Conservation (phyloP, 2,888 invertebrate species). For the Spodoptera littoralis region DNA sequence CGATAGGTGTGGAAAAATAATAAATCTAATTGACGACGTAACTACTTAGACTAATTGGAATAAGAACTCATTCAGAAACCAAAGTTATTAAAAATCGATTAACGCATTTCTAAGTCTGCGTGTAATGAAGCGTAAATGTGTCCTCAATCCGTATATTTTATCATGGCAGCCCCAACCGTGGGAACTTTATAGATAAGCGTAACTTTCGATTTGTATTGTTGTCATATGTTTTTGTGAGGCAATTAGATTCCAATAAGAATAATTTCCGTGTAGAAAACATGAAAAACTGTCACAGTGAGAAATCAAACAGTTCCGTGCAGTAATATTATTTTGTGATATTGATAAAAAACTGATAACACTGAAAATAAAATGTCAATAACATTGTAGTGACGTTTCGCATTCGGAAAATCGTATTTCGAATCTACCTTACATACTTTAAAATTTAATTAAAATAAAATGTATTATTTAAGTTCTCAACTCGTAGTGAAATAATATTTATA, state of each 20-base stretch:
- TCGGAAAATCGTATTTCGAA: slow-evolving; percentile 75
- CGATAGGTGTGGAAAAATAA: too few relatives aligned
- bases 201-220: slow-evolving; percentile 80
- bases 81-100: slow-evolving; percentile 1
- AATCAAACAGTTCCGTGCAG: slow-evolving; percentile 27
- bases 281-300: slow-evolving; percentile 51
- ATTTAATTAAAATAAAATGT: slow-evolving; percentile 70
- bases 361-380: slow-evolving; percentile 76
- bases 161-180: slow-evolving; percentile 77
- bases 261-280: slow-evolving; percentile 66
- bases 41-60: too few relatives aligned
- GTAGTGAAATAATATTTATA: slow-evolving; percentile 74
- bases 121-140: slow-evolving; percentile 68
- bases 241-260: slow-evolving; percentile 73
- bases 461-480: slow-evolving; percentile 73
- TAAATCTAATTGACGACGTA: too few relatives aligned
- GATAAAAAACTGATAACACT: slow-evolving; percentile 75
- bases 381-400: slow-evolving; percentile 84
- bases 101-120: slow-evolving; percentile 37
- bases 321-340: slow-evolving; percentile 49
- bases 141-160: slow-evolving; percentile 70
- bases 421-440: slow-evolving; percentile 74
- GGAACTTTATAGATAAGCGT: slow-evolving; percentile 73
- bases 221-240: slow-evolving; percentile 67
- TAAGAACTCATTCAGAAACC: too few relatives aligned